These are phyloP conservation scores for Trachelus troglodyta DNA, from an alignment of 2,888 invertebrate species.

Conservation along the genomic window DNA sequence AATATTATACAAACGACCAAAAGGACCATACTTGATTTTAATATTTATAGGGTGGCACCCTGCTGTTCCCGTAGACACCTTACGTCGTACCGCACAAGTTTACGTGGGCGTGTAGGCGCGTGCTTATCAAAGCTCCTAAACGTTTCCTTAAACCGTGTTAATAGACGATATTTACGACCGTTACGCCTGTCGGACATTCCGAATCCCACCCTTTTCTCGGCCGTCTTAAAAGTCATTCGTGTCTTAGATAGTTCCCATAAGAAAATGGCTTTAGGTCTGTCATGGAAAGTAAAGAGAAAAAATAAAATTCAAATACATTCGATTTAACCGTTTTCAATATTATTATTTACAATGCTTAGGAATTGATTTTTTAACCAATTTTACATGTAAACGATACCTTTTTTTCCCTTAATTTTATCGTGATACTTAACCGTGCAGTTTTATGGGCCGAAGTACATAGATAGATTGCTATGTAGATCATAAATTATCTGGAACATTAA, in stretches of 20 bases:
- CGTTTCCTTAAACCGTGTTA: neutral
- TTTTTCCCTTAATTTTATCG: neutral
- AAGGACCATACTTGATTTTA: neutral
- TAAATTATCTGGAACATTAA: neutral
- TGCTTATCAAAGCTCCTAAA: neutral
- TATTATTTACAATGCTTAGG: neutral
- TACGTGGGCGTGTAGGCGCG: neutral
- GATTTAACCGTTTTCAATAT: neutral
- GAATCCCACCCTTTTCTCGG: neutral
- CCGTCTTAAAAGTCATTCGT: neutral
- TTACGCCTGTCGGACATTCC: neutral
- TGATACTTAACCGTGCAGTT: neutral
- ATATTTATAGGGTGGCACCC: conserved; percentile 5
- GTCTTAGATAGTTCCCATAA: neutral
- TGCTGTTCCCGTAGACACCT: neutral
- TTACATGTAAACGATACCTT: neutral
- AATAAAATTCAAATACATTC: neutral
- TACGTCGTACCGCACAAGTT: neutral
- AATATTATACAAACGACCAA: neutral
- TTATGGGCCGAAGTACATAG: neutral
- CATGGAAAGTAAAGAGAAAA: neutral
- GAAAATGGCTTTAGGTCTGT: neutral
- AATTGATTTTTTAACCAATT: neutral
- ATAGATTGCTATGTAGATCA: neutral
- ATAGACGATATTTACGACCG: conserved; percentile 1